These are phyloP conservation scores for Chelonoidis abingdonii DNA, from an alignment of 2,113 vertebrate species.

Conservation along the genomic window DNA sequence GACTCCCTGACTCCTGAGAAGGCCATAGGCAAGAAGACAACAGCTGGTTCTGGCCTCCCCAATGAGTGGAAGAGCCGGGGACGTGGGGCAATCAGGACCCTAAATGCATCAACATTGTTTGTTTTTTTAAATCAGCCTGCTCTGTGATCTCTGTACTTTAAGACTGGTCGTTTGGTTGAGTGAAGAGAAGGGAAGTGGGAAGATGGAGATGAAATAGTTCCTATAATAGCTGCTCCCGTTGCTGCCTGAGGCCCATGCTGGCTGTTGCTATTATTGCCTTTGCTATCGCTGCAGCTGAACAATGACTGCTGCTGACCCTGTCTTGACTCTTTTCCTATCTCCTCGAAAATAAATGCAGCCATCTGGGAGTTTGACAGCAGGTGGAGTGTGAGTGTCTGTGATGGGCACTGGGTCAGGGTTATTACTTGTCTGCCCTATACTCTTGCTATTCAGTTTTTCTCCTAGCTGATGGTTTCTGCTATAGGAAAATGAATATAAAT, in stretches of 20 bases:
- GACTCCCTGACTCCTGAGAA: not conserved
- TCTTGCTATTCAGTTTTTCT: not conserved
- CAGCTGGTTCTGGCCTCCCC: not conserved
- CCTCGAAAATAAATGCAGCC: not conserved
- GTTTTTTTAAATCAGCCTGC: not conserved
- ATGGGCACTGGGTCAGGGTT: not conserved
- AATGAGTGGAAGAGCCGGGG: not conserved
- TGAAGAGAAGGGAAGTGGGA: not conserved
- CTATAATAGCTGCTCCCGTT: not conserved
- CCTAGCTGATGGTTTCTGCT: not conserved
- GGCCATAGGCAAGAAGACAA: not conserved
- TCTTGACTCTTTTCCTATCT: accelerated
- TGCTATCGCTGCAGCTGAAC: accelerated
- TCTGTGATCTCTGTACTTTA: not conserved
- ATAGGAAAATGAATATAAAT: not conserved
- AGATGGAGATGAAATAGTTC: not conserved
- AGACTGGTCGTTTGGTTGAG: not conserved
- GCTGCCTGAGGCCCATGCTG: not conserved
- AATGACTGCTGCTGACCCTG: not conserved
- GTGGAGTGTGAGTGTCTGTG: not conserved
- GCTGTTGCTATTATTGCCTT: not conserved
- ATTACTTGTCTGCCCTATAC: not conserved
- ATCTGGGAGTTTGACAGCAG: not conserved
- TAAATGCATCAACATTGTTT: not conserved
- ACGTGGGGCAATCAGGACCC: not conserved